phyloP scores from a whole-genome alignment of 2,797 vertebrate species.

The Meda fulgida region DNA sequence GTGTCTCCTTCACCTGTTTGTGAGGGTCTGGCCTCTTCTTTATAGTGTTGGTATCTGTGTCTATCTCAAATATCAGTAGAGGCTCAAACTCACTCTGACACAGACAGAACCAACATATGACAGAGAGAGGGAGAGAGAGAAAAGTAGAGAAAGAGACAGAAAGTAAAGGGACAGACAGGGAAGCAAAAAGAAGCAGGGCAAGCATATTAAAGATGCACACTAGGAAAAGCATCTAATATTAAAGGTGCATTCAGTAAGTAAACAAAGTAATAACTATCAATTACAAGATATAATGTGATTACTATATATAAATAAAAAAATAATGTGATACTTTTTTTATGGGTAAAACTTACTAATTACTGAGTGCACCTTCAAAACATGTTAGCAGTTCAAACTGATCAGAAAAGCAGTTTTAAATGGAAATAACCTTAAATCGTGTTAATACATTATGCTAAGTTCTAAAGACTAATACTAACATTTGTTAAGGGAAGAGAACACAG shows the following conservation, averaged over 20 bases:
- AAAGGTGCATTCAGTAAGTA: conserved; percentile 27
- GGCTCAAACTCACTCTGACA: conserved; percentile 80
- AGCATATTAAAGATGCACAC: conserved; percentile 38
- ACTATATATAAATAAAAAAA: too few species aligned
- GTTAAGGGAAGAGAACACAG: background rate
- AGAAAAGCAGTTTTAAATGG: background rate
- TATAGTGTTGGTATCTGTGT: conserved; percentile 82
- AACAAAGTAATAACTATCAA: background rate
- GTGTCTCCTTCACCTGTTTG: conserved; percentile 75
- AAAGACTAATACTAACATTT: too few species aligned
- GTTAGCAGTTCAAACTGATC: background rate
- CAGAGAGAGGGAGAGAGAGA: conserved; percentile 13
- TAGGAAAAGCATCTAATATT: conserved; percentile 31
- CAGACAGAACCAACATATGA: conserved; percentile 28
- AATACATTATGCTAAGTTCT: background rate
- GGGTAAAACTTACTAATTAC: background rate
- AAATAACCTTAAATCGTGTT: background rate
- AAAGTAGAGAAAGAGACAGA: background rate
- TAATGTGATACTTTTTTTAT: background rate
- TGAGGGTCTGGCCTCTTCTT: conserved; percentile 79
- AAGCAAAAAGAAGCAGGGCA: conserved; percentile 42
- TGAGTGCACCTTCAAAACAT: conserved; percentile 6
- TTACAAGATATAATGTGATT: background rate
- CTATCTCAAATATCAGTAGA: conserved; percentile 82
- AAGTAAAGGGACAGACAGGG: conserved; percentile 8